Percentiles rank a stretch among this genome's conserved stretches.
phyloP scores from a whole-genome alignment of 2,113 vertebrate genomes.

The Cheirogaleus medius region DNA sequence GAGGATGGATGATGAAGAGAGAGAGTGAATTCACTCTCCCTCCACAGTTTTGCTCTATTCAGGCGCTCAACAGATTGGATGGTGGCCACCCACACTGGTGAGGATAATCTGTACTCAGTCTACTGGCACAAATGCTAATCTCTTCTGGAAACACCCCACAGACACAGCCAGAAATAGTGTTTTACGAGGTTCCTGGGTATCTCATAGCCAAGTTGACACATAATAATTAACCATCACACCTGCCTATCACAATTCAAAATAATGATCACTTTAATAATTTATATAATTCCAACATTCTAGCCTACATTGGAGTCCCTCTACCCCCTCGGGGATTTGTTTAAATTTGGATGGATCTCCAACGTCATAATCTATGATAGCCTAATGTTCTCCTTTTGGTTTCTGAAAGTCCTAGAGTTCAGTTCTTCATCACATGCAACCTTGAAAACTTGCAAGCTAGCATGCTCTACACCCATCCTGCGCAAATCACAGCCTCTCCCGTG shows the following conservation, averaged over 20 bases:
- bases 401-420: neutral
- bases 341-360: neutral
- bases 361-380: neutral
- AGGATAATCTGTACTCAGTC: neutral
- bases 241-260: neutral
- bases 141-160: neutral
- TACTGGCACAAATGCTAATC: neutral
- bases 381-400: neutral
- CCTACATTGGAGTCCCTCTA: neutral
- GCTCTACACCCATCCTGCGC: fast-evolving
- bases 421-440: neutral
- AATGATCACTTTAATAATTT: neutral
- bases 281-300: neutral
- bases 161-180: neutral
- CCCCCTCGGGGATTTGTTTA: neutral
- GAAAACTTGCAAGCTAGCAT: neutral
- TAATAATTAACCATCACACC: too few relatives aligned
- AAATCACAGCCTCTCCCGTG: neutral
- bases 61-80: neutral
- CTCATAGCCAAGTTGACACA: neutral
- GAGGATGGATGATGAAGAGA: neutral
- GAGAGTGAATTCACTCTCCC: neutral
- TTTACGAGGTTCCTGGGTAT: neutral
- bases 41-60: neutral
- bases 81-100: too few relatives aligned